Evolutionary conservation across 2,797 vertebrate species (phyloP).

Genomic region (Balearica regulorum): DNA sequence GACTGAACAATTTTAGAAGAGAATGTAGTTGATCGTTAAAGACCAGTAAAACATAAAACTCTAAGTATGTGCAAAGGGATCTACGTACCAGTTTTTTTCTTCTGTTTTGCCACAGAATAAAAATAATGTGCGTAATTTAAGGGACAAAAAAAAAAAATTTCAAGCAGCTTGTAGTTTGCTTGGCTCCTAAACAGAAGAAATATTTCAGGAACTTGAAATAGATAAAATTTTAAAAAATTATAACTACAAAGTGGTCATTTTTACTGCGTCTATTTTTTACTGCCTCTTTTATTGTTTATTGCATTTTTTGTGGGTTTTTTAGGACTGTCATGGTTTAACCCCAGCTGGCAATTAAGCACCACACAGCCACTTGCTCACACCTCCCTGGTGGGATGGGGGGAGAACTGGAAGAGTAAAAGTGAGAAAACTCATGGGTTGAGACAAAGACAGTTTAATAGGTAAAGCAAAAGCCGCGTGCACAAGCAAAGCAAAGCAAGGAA

Average conservation of each 20-base stretch:
- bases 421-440: too few relatives aligned
- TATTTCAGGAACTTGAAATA: not conserved
- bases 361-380: too few relatives aligned
- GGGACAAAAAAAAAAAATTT: not conserved
- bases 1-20: not conserved
- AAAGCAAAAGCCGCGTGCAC: too few relatives aligned
- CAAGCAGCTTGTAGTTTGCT: not conserved
- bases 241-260: not conserved
- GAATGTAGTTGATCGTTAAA: not conserved
- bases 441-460: too few relatives aligned
- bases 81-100: accelerated
- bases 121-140: not conserved
- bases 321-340: not conserved
- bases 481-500: too few relatives aligned
- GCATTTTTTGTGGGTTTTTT: not conserved
- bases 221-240: not conserved
- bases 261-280: not conserved
- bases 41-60: not conserved
- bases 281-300: not conserved
- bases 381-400: too few relatives aligned
- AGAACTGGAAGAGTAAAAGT: too few relatives aligned
- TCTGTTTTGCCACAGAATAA: not conserved
- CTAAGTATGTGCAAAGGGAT: not conserved
- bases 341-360: too few relatives aligned
- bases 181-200: not conserved